These are phyloP conservation scores for Papilio xuthus DNA, from an alignment of 1,140 invertebrate genomes.

Conservation along the genomic window DNA sequence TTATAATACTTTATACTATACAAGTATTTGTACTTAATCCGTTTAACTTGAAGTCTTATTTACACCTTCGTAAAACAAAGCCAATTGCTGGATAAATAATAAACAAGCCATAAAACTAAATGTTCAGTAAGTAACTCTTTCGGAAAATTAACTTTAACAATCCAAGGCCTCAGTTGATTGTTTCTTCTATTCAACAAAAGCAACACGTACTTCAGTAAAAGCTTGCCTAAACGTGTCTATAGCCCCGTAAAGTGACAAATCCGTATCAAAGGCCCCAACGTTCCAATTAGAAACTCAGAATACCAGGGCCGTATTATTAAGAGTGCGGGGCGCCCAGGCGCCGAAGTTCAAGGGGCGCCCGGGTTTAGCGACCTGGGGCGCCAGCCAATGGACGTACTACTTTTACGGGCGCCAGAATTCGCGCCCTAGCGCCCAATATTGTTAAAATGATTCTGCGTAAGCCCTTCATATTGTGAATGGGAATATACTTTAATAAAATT, in stretches of 20 bases:
- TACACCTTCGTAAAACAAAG: not conserved
- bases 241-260: conserved; percentile 5
- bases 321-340: not conserved
- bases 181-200: conserved; percentile 10
- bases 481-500: conserved; percentile 23
- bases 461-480: conserved; percentile 13
- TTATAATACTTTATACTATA: too few relatives aligned
- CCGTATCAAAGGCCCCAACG: not conserved
- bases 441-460: not conserved
- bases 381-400: not conserved
- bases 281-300: conserved; percentile 6
- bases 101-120: not conserved
- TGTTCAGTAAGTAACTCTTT: not conserved
- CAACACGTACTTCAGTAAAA: conserved; percentile 15
- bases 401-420: not conserved
- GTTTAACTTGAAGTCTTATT: conserved; percentile 2
- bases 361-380: not conserved
- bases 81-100: not conserved
- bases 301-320: not conserved
- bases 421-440: not conserved
- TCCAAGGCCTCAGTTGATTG: not conserved
- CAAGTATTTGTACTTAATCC: not conserved
- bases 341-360: not conserved
- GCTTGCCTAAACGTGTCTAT: not conserved
- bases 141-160: conserved; percentile 23